Evolutionary conservation across 37 sponge, comb jelly and placozoan species (phyloP).

Genomic region (Agelas oroides): DNA sequence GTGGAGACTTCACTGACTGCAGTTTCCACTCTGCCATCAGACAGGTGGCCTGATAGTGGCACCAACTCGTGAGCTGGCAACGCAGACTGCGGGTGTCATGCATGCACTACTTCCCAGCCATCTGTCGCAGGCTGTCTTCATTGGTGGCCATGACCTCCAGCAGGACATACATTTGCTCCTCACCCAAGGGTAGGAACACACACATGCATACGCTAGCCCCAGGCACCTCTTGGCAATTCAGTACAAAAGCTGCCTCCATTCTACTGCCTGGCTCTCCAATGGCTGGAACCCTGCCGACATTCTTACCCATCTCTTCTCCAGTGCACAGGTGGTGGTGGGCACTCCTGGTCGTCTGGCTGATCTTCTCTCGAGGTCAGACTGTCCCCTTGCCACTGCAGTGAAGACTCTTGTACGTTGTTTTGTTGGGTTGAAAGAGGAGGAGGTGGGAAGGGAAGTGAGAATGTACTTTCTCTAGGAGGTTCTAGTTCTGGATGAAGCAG

Average conservation of each 20-base stretch:
- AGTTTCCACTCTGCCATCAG: no score
- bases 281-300: no score
- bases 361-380: conserved; percentile 53
- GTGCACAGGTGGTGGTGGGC: conserved; percentile 68
- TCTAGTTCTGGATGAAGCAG: conserved; percentile 97
- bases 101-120: conserved; percentile 48
- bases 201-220: no score
- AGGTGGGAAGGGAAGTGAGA: no score
- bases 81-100: conserved; percentile 85
- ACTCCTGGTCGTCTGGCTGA: conserved; percentile 93
- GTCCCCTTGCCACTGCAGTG: conserved; percentile 53
- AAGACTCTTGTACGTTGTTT: conserved; percentile 43
- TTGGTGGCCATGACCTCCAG: conserved; percentile 83
- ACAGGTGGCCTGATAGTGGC: conserved; percentile 76
- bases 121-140: conserved; percentile 39
- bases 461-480: conserved; percentile 59
- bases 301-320: not conserved
- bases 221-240: no score
- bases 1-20: no score
- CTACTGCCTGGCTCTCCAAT: no score
- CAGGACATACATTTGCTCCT: conserved; percentile 23
- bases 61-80: conserved; percentile 97
- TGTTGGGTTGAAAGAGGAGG: no score
- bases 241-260: no score
- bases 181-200: not conserved